Base-by-base conservation (phyloP, 2,888 invertebrate genomes). In the Acanthacorydalis orientalis region DNA sequence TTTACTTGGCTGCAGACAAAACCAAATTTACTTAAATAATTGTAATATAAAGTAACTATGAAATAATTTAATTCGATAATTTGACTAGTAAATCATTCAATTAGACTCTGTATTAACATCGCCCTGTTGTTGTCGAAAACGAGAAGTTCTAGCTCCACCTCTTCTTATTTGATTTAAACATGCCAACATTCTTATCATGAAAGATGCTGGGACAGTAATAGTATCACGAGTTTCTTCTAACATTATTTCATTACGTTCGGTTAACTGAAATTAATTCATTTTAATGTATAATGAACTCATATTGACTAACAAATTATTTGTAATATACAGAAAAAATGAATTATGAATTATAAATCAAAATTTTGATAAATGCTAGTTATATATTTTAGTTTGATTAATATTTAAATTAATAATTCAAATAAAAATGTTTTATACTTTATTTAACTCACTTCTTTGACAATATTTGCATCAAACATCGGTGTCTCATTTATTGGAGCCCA, bases 191-290 rank as follows among this genome's bases (percentile, higher is more conserved):
- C 80, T 68, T 53, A 89, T 80, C 85, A 89, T 86, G 62, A 88
- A 86, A 46, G 83, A 79, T 14, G 88, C 87, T 33, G 89, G 88
- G 47, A 89, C 86, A 31, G 88, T 88, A 51, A 89, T 83, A 1
- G 88, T 89, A 60, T 88, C 87, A 62, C 80, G 75, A 14, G 88
- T 87, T 67, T 88, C 87, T 65, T 86, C 83, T 56, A 88, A 64
- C 86, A 89, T 86, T 40, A 84, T 73, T 52, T 80, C 81, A 65
- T 89, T 89, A 45, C 84, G 72, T 59, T 74, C 73, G 58, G 82
- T 79, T 49, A 88, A 67, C 86, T 88, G 58, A 49, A 65, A 60
- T 55, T 52, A 54, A 31, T 12, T 35, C n/a, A 43, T 31, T 34
- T 33, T 40, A 23, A 48, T 31, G 46, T 4, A 48, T 39, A 49